Base-by-base conservation (phyloP, 2,888 invertebrate genomes). In the Polyploca ridens region DNA sequence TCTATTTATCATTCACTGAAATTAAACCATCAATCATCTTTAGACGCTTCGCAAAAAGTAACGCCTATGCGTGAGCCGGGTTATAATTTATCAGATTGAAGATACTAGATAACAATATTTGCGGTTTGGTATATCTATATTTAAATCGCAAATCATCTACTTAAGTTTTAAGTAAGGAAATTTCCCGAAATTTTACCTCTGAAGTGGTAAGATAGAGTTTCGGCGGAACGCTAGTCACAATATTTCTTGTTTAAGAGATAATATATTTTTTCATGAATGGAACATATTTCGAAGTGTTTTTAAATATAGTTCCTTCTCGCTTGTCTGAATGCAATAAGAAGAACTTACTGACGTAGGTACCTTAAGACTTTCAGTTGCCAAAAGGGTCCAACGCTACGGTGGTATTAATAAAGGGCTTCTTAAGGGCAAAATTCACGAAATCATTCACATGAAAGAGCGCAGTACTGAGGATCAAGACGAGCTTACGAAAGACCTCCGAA, bases 371-470 rank as follows among this genome's bases (percentile, higher is more conserved):
- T 54, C 8, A 54, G 54, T 6, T 54, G 54, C 54, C 6, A 54
- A 54, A 54, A 19, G 54, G 54, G 54, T 19, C 54, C 54, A 19
- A 54, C 19, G 16, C 7, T 54, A 10, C 19, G 54, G 19, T 54
- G 54, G 54, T 19, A 54, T 54, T 54, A 54, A 54, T 54, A 54
- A 54, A 54, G 19, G 54, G 54, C 54, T 19, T 10, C 19, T 49
- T 49, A 49, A 49, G 49, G 16, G 19, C 54, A 54, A 54, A 54
- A 54, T 54, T 54, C 54, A 54, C 19, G 54, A 54, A 54, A 54
- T 54, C 54, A 54, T 54, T 54, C 54, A 54, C 54, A 54, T 54
- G 54, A 54, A 54, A 54, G 54, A 54, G 54, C 16, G 54, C 54
- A 54, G 54, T 19, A 19, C 16, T 54, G 11, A 7, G 54, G 54